Percentiles rank a stretch among this genome's conserved stretches.
Conservation (phyloP, 2,113 vertebrate genomes). For the Promerops cafer region DNA sequence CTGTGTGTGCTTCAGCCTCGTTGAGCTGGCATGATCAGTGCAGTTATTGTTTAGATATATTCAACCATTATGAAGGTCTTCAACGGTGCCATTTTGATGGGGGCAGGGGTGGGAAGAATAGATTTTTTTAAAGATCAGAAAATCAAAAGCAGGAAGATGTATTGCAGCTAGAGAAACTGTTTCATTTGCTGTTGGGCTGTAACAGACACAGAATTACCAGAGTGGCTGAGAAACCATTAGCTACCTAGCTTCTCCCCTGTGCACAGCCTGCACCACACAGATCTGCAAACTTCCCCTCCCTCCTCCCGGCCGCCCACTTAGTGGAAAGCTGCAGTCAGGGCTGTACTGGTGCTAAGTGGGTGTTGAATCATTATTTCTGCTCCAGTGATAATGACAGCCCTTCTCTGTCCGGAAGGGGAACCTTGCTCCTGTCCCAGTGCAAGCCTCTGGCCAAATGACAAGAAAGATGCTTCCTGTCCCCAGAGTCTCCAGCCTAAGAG, state of each 20-base stretch:
- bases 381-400: background rate
- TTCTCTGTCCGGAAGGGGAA: background rate
- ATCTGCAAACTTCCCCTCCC: background rate
- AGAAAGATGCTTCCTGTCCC: background rate
- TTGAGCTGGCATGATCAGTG: background rate
- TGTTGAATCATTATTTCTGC: conserved; percentile 4
- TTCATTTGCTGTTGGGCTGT: background rate
- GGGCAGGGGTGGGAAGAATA: accelerated
- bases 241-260: background rate
- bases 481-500: background rate
- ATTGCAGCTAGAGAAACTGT: background rate
- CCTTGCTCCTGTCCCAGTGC: background rate
- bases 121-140: background rate
- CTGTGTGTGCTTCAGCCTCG: background rate
- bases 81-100: background rate
- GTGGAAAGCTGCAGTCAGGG: background rate
- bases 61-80: background rate
- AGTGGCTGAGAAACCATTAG: background rate
- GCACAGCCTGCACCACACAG: background rate
- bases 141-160: background rate
- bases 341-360: background rate
- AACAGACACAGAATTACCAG: background rate
- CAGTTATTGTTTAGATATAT: background rate
- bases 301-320: background rate
- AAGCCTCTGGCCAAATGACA: background rate